Conservation (phyloP, 1,140 invertebrate genomes). For the Tetraneura akinire region DNA sequence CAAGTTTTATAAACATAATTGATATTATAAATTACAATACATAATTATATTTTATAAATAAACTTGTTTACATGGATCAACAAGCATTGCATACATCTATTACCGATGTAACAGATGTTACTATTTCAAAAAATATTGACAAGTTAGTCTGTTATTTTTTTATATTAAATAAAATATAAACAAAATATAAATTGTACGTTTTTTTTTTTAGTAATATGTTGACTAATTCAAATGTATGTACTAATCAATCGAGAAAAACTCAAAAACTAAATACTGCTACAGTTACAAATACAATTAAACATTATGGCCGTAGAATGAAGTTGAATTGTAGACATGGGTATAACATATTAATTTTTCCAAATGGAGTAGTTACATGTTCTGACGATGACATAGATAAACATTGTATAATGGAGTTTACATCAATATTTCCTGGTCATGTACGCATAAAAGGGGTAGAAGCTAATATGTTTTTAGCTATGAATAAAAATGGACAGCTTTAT, state of each 20-base stretch:
- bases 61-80: not conserved
- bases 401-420: slow-evolving; percentile 63
- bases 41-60: not conserved
- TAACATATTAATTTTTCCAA: slow-evolving; percentile 63
- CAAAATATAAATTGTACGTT: not conserved
- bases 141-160: not conserved
- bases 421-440: slow-evolving; percentile 63
- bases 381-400: slow-evolving; percentile 61
- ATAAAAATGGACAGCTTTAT: slow-evolving; percentile 65
- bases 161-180: not conserved
- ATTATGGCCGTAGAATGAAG: slow-evolving; percentile 60
- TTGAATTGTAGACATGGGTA: slow-evolving; percentile 65
- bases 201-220: not conserved
- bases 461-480: slow-evolving; percentile 66
- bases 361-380: slow-evolving; percentile 63
- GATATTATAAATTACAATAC: no score
- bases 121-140: not conserved
- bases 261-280: not conserved
- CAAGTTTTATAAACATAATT: not conserved
- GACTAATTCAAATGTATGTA: not conserved
- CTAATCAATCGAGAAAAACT: not conserved
- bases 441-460: slow-evolving; percentile 64
- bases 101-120: not conserved
- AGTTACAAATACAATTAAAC: not conserved
- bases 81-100: not conserved